Conservation (phyloP, 2,888 invertebrate genomes). For the Tenthredo livida region DNA sequence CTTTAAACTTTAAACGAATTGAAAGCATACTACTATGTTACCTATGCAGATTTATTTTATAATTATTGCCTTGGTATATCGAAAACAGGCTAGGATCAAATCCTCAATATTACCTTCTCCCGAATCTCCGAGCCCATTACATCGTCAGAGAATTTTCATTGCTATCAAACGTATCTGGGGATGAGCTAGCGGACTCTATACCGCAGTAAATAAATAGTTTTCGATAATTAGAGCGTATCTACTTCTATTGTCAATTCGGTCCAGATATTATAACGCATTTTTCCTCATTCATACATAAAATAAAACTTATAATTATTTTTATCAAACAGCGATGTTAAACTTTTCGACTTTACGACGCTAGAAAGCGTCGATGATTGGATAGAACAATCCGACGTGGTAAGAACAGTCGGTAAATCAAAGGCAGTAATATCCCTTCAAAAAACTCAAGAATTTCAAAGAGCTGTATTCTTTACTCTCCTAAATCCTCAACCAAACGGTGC, state of each 20-base stretch:
- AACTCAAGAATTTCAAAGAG: slow-evolving; percentile 82
- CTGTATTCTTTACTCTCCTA: slow-evolving; percentile 83
- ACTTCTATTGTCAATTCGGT: neutral
- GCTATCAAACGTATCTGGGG: slow-evolving; percentile 12
- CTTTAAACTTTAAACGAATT: neutral
- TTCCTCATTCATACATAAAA: too few species aligned
- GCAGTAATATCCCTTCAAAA: slow-evolving; percentile 82
- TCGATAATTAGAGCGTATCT: neutral
- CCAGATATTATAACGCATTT: too few species aligned
- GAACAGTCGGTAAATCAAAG: slow-evolving; percentile 84
- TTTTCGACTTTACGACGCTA: slow-evolving; percentile 82
- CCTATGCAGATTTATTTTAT: too few species aligned
- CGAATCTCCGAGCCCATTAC: slow-evolving; percentile 40
- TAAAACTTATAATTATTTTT: too few species aligned
- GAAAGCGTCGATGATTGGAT: slow-evolving; percentile 81
- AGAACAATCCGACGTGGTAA: slow-evolving; percentile 84
- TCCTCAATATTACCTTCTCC: slow-evolving; percentile 33
- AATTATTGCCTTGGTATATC: too few species aligned
- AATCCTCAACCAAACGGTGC: slow-evolving; percentile 86
- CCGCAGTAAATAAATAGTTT: slow-evolving; percentile 7
- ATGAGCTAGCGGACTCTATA: neutral
- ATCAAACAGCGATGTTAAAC: slow-evolving; percentile 61
- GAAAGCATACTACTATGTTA: too few species aligned
- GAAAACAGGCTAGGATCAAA: slow-evolving; percentile 8
- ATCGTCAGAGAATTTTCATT: slow-evolving; percentile 39